These are phyloP conservation scores for Cloeon dipterum DNA, from an alignment of 2,888 invertebrate species.

Conservation along the genomic window DNA sequence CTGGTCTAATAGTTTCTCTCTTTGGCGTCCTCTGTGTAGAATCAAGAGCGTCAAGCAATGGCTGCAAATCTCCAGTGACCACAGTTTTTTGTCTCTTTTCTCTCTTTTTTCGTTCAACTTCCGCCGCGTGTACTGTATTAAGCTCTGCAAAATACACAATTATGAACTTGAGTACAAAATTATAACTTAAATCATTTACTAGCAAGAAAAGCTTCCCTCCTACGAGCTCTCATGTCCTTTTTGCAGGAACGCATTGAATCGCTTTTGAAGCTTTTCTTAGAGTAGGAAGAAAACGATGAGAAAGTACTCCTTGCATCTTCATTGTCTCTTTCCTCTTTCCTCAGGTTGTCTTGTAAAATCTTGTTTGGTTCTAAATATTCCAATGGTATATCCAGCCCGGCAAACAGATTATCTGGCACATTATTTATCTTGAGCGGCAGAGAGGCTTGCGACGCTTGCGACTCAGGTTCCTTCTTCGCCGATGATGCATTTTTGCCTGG, in stretches of 20 bases:
- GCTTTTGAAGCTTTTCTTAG: conserved; percentile 5
- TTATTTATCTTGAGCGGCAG: background rate
- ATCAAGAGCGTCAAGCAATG: conserved; percentile 5
- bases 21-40: background rate
- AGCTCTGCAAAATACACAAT: conserved; percentile 1
- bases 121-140: conserved; percentile 1
- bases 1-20: too few relatives aligned
- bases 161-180: background rate
- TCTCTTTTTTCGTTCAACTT: conserved; percentile 1
- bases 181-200: conserved; percentile 2
- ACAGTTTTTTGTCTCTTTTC: conserved; percentile 5
- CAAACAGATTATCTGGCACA: conserved; percentile 2
- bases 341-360: too few relatives aligned
- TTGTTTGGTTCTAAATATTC: conserved; percentile 1
- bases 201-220: conserved; percentile 6
- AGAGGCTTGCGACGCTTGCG: background rate
- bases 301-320: conserved; percentile 4
- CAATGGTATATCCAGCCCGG: conserved; percentile 3
- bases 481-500: too few relatives aligned
- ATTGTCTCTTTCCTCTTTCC: conserved; percentile 1
- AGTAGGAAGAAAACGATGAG: too few relatives aligned
- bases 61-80: conserved; percentile 6
- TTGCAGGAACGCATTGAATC: conserved; percentile 5
- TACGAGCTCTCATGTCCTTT: conserved; percentile 4
- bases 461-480: too few relatives aligned